A percentile compares a stretch with the other conserved stretches of the same genome.
Conservation (phyloP, 2,113 vertebrate genomes). For the Oxyura jamaicensis region DNA sequence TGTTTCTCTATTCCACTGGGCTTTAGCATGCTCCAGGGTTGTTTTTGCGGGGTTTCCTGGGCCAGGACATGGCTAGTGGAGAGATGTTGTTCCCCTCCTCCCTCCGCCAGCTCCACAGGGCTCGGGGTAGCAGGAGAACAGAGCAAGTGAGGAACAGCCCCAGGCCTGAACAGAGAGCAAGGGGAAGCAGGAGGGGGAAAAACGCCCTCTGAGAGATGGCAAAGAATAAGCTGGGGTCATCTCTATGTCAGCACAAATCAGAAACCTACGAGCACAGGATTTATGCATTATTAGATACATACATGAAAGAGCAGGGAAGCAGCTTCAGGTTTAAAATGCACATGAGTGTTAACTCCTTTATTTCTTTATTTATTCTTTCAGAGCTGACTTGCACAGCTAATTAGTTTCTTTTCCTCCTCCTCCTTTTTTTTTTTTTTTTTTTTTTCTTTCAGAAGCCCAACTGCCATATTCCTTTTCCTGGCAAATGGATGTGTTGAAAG, state of each 20-base stretch:
- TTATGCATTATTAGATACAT: neutral
- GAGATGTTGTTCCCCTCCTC: neutral
- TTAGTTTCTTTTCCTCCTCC: neutral
- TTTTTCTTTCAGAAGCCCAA: neutral
- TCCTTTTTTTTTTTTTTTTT: neutral
- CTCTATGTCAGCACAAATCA: neutral
- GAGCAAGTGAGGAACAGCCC: neutral
- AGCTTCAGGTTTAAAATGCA: neutral
- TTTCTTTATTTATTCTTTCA: slow-evolving; percentile 33
- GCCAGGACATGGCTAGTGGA: neutral
- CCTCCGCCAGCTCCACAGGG: neutral
- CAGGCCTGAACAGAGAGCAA: no score
- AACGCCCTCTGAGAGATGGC: neutral
- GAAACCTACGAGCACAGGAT: neutral
- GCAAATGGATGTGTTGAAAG: slow-evolving; percentile 42
- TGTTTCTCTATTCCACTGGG: neutral
- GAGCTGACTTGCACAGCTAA: slow-evolving; percentile 28
- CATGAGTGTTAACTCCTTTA: neutral
- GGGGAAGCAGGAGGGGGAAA: no score
- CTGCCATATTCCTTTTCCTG: slow-evolving; percentile 26
- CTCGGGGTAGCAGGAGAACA: neutral
- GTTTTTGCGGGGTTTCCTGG: neutral
- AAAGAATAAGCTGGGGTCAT: neutral
- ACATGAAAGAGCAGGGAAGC: neutral
- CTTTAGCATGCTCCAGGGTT: neutral